phyloP scores from a whole-genome alignment of 2,888 invertebrate genomes.

The Digitonthophagus gazella region DNA sequence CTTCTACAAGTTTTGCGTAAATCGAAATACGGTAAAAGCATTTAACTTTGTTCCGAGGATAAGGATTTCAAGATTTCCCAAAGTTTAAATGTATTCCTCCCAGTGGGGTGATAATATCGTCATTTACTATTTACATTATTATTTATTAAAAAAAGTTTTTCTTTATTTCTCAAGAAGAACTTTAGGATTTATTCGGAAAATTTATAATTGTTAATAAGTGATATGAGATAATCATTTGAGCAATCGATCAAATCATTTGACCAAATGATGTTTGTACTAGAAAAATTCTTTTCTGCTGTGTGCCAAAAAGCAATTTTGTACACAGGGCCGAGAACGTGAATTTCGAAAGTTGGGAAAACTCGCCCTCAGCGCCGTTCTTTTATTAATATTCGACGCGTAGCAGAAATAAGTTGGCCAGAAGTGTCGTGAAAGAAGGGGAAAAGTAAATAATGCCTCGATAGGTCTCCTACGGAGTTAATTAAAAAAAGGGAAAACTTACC shows the following conservation, averaged over 20 bases:
- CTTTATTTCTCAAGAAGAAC: no score
- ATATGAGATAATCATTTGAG: no score
- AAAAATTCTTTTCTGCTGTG: background rate
- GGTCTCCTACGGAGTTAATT: background rate
- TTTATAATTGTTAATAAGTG: no score
- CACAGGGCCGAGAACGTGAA: conserved; percentile 5
- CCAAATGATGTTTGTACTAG: no score
- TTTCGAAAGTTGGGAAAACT: background rate
- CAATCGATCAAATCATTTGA: background rate
- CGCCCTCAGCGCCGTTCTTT: background rate
- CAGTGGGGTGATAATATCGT: background rate
- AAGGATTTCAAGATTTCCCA: background rate
- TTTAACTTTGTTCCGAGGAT: background rate
- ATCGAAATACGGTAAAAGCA: background rate
- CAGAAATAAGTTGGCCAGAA: background rate
- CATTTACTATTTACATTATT: background rate
- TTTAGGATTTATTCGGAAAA: no score
- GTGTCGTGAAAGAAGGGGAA: background rate
- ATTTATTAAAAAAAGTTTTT: background rate
- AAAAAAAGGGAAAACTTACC: conserved; percentile 8
- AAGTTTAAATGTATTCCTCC: background rate
- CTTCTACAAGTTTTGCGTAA: background rate
- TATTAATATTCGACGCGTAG: background rate
- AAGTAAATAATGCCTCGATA: background rate
- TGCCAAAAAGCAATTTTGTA: background rate